A percentile compares a stretch with the other conserved stretches of the same genome.
Conservation (phyloP, 53 echinoderm and acorn worm genomes). For the Zoroaster sp. region DNA sequence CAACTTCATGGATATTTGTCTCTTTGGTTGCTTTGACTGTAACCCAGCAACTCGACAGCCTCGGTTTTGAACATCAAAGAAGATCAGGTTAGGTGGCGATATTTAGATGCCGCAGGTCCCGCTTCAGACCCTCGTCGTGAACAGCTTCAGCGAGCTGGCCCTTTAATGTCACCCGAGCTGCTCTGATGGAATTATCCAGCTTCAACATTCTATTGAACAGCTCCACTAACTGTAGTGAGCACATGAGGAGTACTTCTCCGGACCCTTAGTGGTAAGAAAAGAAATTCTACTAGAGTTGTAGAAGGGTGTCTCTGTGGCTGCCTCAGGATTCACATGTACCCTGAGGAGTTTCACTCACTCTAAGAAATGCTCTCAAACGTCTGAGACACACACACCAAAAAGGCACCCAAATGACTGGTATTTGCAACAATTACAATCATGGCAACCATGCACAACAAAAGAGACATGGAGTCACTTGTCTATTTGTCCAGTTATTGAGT, state of each 20-base stretch:
- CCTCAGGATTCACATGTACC: no score
- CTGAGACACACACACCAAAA: no score
- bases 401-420: no score
- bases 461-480: no score
- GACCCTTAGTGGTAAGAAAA: slow-evolving; percentile 44
- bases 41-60: background rate
- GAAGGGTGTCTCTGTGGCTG: slow-evolving; percentile 35
- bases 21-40: background rate
- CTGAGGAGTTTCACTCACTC: no score
- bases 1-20: background rate
- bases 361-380: no score
- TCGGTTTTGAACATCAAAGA: background rate
- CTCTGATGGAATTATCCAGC: background rate
- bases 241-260: slow-evolving; percentile 38
- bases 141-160: slow-evolving; percentile 38
- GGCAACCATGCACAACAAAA: no score
- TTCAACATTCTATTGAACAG: slow-evolving; percentile 27
- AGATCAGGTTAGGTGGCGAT: background rate
- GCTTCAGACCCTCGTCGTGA: background rate
- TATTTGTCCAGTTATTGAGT: no score
- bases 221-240: slow-evolving; percentile 42
- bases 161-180: slow-evolving; percentile 23
- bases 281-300: slow-evolving; percentile 60
- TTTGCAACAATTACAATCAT: no score
- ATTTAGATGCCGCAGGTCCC: background rate